Percentiles rank a stretch among this genome's conserved stretches.
These are phyloP conservation scores for Rhagophthalmus giganteus DNA, from an alignment of 2,888 invertebrate genomes.

Conservation along the genomic window DNA sequence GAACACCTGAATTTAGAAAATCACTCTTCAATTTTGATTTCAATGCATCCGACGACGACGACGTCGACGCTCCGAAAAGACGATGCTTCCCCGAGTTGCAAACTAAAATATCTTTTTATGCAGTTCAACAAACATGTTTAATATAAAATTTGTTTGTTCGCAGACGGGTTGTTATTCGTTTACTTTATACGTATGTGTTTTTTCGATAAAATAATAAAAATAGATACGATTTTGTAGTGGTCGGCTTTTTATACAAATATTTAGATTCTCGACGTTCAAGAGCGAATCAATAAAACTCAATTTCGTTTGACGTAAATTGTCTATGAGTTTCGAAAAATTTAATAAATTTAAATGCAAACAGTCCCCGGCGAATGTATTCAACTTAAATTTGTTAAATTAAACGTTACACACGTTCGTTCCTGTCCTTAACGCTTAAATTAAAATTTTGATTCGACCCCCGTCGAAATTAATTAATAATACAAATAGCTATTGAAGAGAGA, in stretches of 20 bases:
- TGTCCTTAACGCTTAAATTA: background rate
- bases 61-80: conserved; percentile 2
- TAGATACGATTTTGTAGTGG: background rate
- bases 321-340: no score
- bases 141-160: conserved; percentile 11
- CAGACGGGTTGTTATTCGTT: conserved; percentile 1
- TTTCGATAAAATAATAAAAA: conserved; percentile 1
- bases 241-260: background rate
- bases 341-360: no score
- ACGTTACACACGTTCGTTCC: no score
- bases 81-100: conserved; percentile 13
- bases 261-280: no score
- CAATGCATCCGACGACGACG: conserved; percentile 22
- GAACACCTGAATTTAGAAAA: conserved; percentile 32
- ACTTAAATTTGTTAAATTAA: no score
- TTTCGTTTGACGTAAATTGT: no score
- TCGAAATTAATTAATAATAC: background rate
- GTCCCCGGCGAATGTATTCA: no score
- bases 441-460: background rate
- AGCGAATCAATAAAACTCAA: no score
- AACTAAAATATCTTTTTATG: conserved; percentile 16
- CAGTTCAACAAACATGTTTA: conserved; percentile 20
- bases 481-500: conserved; percentile 3
- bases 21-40: conserved; percentile 34
- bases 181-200: background rate